A percentile compares a stretch with the other conserved stretches of the same genome.
Evolutionary conservation across 1,140 invertebrate genomes (phyloP).

Genomic region (Neomicropteryx cornuta): DNA sequence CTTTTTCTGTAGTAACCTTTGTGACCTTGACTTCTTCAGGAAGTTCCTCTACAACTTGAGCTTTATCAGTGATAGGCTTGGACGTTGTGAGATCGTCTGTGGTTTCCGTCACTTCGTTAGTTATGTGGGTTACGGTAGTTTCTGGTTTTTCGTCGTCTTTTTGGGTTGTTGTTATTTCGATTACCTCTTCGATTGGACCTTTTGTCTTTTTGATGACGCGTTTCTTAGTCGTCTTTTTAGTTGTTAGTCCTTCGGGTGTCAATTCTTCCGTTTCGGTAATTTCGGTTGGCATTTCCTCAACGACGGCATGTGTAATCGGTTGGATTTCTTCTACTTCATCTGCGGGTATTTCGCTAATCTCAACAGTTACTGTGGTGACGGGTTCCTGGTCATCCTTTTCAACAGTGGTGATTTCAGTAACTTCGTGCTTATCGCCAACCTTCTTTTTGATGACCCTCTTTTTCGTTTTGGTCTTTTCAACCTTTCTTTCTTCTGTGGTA

Average conservation of each 20-base stretch:
- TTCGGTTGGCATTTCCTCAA: constrained; percentile 16
- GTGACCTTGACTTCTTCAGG: constrained; percentile 18
- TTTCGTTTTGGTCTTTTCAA: constrained; percentile 12
- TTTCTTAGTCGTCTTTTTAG: constrained; percentile 18
- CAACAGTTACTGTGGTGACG: constrained; percentile 19
- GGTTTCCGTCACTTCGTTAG: constrained; percentile 7
- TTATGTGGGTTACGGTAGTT: constrained; percentile 10
- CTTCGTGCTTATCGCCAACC: constrained; percentile 18
- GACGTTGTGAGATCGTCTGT: constrained; percentile 3
- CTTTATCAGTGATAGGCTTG: constrained; percentile 1
- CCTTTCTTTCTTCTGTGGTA: constrained; percentile 19
- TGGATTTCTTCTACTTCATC: constrained; percentile 11
- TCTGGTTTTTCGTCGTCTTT: constrained; percentile 13
- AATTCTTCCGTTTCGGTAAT: constrained; percentile 12
- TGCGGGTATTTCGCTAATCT: constrained; percentile 14
- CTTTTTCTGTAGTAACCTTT: constrained; percentile 23
- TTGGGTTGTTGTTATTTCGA: constrained; percentile 17
- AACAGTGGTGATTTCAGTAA: constrained; percentile 22
- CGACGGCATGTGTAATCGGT: constrained; percentile 8
- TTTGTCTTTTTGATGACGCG: constrained; percentile 20
- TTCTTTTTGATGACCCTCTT: constrained; percentile 20
- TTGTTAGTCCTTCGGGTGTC: constrained; percentile 19
- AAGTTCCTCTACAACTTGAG: constrained; percentile 5
- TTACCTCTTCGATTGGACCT: constrained; percentile 20
- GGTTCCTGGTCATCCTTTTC: constrained; percentile 23